Evolutionary conservation across 2,888 invertebrate species (phyloP).

Genomic region (Zonitis immaculata): DNA sequence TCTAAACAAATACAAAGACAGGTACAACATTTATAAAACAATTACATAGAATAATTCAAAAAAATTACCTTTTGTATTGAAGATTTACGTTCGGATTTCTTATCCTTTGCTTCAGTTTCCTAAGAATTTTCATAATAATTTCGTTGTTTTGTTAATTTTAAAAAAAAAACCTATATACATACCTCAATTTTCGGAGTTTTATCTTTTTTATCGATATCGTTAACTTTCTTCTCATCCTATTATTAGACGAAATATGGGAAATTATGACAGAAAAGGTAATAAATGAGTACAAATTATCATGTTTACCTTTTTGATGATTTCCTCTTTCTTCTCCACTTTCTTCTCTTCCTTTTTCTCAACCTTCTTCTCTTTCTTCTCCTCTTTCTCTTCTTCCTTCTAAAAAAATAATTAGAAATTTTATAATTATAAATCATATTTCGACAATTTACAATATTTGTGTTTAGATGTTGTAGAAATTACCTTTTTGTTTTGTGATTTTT

Average conservation of each 20-base stretch:
- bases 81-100: conserved; percentile 48
- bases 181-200: conserved; percentile 38
- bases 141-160: neutral
- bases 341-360: neutral
- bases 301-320: neutral
- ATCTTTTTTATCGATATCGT: conserved; percentile 42
- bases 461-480: conserved; percentile 49
- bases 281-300: neutral
- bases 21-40: conserved; percentile 15
- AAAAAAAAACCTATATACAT: conserved; percentile 23
- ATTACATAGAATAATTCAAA: conserved; percentile 5
- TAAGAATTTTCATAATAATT: conserved; percentile 27
- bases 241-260: conserved; percentile 19
- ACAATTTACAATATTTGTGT: conserved; percentile 23
- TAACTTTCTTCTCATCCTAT: conserved; percentile 42
- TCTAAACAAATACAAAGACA: conserved; percentile 29
- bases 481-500: conserved; percentile 11
- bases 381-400: conserved; percentile 40
- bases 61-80: conserved; percentile 41
- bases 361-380: conserved; percentile 34
- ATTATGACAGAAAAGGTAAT: neutral
- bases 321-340: neutral
- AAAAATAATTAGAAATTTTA: conserved; percentile 6
- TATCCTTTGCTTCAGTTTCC: conserved; percentile 57
- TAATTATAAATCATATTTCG: neutral